phyloP scores from a whole-genome alignment of 2,113 vertebrate species.

The Eurystomus gularis region DNA sequence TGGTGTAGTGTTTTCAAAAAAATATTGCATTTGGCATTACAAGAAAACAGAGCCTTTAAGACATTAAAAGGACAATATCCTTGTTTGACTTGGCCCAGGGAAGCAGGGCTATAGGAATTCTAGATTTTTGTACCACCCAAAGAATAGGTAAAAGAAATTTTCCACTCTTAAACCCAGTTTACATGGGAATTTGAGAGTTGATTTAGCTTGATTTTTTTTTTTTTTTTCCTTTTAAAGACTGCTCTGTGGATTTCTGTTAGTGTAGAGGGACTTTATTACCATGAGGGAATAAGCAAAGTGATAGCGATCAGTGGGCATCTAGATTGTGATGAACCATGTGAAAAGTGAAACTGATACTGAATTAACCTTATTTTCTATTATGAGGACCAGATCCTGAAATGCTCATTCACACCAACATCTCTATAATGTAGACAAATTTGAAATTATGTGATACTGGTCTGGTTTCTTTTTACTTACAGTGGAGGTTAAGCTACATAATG shows the following conservation, averaged over 20 bases:
- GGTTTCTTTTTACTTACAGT: background rate
- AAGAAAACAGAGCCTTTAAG: conserved; percentile 82
- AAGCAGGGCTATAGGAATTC: conserved; percentile 76
- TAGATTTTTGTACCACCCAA: conserved; percentile 76
- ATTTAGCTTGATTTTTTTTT: conserved; percentile 15
- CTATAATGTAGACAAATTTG: rapidly evolving
- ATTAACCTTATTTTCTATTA: background rate
- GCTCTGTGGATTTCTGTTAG: conserved; percentile 10
- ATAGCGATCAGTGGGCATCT: background rate
- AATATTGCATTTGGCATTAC: conserved; percentile 88
- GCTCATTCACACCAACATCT: background rate
- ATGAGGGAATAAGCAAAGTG: background rate
- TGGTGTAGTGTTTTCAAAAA: conserved; percentile 85
- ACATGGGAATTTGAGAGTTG: conserved; percentile 69
- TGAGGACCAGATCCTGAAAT: background rate
- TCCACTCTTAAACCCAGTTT: conserved; percentile 69
- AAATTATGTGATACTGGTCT: background rate
- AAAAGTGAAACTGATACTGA: background rate
- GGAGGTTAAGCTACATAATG: background rate
- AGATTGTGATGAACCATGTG: background rate
- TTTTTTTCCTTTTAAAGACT: background rate
- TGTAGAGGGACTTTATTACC: background rate
- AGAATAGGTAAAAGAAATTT: conserved; percentile 78
- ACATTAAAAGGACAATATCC: conserved; percentile 83
- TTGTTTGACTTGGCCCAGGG: conserved; percentile 80